Base-by-base conservation (phyloP, 2,113 vertebrate species). In the Onychorhynchus coronatus region DNA sequence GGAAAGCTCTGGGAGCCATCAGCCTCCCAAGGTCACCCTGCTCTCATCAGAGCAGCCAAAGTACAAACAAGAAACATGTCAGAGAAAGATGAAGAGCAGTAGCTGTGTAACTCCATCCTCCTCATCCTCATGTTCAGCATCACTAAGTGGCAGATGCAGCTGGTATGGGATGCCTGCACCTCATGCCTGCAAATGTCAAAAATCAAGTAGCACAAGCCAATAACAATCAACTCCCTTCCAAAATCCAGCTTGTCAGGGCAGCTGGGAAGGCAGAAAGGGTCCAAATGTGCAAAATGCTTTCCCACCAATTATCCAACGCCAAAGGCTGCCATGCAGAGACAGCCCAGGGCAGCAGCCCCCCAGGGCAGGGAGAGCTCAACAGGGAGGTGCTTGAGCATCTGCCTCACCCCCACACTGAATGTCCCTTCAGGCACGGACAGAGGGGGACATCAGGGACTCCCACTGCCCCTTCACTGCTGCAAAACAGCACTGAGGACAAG, bases 71-170 rank as follows among this genome's bases (percentile, higher is more conserved):
- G 86, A 56, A 73, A 63, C 27, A 18, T 3, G 53, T 73, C 81
- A 92, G 58, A 77, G 66, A 24, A 91, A 67, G 81, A 89, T 39
- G 93, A 94, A 93, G 87, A 85, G 91, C 87, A 95, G 90, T 89
- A 89, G 91, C 78, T 95, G 92, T 62, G 80, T 52, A 91, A 91
- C 77, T 94, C 77, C 30, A 4, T 33, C 49, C 3, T 3, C 22
- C 62, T 44, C 77, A 52, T 27, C 49, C 81, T 73, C 0, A 0
- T 16, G 25, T 28, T 52, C 1, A 4, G 89, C 67, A 58, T 79
- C 58, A 9, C 53, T 8, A 52, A 58, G 56, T 70, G 89, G 74
- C 93, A 96, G 71, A 77, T 21, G 25, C 89, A 89, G 82, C 77
- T 92, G 94, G 35, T 14, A 37, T 8, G 65, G 77, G 80, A 91